Base-by-base conservation (phyloP, 2,113 vertebrate genomes). In the Chunga burmeisteri region DNA sequence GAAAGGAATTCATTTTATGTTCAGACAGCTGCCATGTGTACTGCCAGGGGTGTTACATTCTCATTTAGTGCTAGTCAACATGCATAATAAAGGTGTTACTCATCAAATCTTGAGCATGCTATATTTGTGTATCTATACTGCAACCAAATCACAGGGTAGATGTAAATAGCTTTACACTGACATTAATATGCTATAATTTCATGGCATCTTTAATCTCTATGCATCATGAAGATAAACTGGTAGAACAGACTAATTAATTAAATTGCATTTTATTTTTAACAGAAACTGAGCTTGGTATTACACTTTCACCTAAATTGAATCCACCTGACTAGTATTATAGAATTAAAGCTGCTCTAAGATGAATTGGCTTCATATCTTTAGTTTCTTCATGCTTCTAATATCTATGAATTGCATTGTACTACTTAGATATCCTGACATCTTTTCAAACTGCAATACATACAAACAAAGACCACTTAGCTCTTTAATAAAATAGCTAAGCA, bases 1-100 rank as follows among this genome's bases (percentile, higher is more conserved):
- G 78, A 89, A 96, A 94, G 50, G 65, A 96, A 96, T 87, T 94
- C 5, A 77, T 85, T 87, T 96, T 30, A 74, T 73, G 55, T 93
- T 83, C 86, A 66, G 81, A 72, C 73, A 86, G 49, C 81, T 94
- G 88, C 67, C 70, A 15, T 22, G 17, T 90, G 79, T 44, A 44
- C 82, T 95, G 81, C 46, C 42, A 94, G 61, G 42, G 36, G 29
- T 63, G 25, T 94, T 96, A 94, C n/a, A 26, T 81, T 89, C 58
- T 74, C 92, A 90, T 75, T 95, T 93, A 93, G 42, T 67, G 58
- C 74, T 75, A 95, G 71, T 86, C 53, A 93, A 78, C 4, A 14
- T 44, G 18, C 34, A 77, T 91, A 96, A 95, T 55, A 91, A 95
- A 93, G 85, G 82, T 77, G 81, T 88, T 90, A 92, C 88, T 85